Evolutionary conservation across 2,797 vertebrate genomes (phyloP), one percentile per base, ranked within the genome.

Genomic region (Brotula barbata): DNA sequence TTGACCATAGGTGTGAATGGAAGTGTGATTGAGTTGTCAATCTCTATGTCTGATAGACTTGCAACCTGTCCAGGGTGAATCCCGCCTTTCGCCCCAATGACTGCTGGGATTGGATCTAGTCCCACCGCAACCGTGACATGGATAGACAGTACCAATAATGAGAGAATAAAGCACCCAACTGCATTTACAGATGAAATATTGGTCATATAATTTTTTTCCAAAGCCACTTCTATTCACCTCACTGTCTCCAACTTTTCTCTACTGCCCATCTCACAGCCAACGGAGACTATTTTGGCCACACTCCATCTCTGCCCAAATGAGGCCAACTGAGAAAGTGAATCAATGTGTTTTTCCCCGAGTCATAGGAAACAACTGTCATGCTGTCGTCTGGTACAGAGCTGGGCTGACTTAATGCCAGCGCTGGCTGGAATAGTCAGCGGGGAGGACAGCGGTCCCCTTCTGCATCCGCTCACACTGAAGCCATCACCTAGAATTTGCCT

Each of bases 291-390:
- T 67, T 73, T 84, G 83, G 85, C 77, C 67, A 74, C 84, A 75
- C 78, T 89, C 84, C 88, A 87, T 87, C 68, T 82, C 77, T 74
- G 65, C 64, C 84, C 70, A 89, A 86, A 88, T 86, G 85, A 88
- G 82, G 73, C 84, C 80, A 78, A 72, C 70, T 45, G 71, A 85
- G 87, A 68, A 77, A 78, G 75, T 68, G 75, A 89, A 86, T 88
- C 81, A 81, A 78, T 86, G 85, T 55, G 79, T 84, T 85, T 86
- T 83, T 78, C 75, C 70, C 73, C 70, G 75, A 81, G 85, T 85
- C 87, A 81, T 65, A 81, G 71, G 73, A 85, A 91, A 88, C 90
- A 90, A 86, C 89, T 90, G 89, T 84, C 86, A 80, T 55, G 79
- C 85, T 79, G 83, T 88, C 80, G 70, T 82, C 71, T 73, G 76